Evolutionary conservation across 2,113 vertebrate species (phyloP).

Genomic region (Tachysurus vachellii): DNA sequence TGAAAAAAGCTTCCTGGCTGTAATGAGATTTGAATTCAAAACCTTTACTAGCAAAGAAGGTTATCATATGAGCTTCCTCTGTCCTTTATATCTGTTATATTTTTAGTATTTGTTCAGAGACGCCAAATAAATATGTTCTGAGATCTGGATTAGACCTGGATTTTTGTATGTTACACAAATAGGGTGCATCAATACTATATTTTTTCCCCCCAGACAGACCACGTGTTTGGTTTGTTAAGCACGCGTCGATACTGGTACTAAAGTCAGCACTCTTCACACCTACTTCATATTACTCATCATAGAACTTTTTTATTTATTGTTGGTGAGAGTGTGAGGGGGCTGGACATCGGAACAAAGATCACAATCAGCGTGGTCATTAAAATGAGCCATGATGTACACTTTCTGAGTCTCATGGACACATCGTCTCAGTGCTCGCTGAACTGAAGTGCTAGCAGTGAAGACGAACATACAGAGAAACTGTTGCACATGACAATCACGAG

Average conservation of each 20-base stretch:
- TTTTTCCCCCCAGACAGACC: neutral
- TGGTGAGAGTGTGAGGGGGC: neutral
- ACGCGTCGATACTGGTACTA: neutral
- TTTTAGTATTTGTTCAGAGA: neutral
- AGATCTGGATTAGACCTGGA: neutral
- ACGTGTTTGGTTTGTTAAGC: neutral
- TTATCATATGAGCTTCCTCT: neutral
- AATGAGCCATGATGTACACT: neutral
- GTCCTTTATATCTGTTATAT: neutral
- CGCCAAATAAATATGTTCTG: slow-evolving; percentile 9
- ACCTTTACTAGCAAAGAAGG: neutral
- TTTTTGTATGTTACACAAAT: slow-evolving; percentile 8
- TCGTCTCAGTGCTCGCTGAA: neutral
- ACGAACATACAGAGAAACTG: too few relatives aligned
- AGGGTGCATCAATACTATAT: neutral
- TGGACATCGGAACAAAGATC: neutral
- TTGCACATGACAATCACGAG: neutral
- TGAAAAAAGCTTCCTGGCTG: neutral
- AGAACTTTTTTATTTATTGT: neutral
- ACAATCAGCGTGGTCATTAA: neutral
- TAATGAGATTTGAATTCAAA: neutral
- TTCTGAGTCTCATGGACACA: neutral
- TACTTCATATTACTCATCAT: neutral
- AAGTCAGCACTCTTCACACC: neutral
- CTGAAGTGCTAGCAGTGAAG: neutral